Percentiles rank a stretch among this genome's conserved stretches.
Conservation (phyloP, 2,888 invertebrate species). For the Xestia xanthographa region DNA sequence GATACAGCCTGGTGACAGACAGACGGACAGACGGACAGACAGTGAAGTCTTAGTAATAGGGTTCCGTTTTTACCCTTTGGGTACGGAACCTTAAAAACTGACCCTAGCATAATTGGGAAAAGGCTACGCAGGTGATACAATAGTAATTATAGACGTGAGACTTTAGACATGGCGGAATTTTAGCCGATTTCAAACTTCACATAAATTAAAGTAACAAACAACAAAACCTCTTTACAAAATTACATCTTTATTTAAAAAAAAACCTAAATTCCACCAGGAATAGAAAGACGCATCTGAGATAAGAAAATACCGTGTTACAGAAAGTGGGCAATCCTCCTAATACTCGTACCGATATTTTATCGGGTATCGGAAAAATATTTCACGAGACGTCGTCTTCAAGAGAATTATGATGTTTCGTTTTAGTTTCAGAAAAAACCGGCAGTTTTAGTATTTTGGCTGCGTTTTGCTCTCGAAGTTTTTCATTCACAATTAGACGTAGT, state of each 20-base stretch:
- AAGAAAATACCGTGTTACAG: constrained; percentile 19
- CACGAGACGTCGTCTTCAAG: constrained; percentile 2
- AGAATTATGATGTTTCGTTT: constrained; percentile 17
- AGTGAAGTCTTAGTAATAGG: too few relatives aligned
- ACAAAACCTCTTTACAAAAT: constrained; percentile 3
- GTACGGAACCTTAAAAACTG: too few relatives aligned
- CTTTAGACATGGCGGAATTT: too few relatives aligned
- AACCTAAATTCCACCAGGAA: neutral
- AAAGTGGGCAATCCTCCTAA: constrained; percentile 38
- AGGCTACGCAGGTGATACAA: too few relatives aligned
- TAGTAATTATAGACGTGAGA: too few relatives aligned
- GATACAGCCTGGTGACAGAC: too few relatives aligned
- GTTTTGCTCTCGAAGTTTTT: too few relatives aligned
- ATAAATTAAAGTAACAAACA: neutral
- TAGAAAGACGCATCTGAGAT: constrained; percentile 13
- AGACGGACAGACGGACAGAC: too few relatives aligned
- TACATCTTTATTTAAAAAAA: neutral
- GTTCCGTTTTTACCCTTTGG: too few relatives aligned
- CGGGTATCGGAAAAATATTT: constrained; percentile 42
- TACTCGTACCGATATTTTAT: constrained; percentile 35
- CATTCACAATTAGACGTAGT: too few relatives aligned
- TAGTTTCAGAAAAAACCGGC: neutral
- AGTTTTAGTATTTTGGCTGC: neutral
- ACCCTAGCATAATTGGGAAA: too few relatives aligned
- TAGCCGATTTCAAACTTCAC: too few relatives aligned